phyloP scores from a whole-genome alignment of 2,888 invertebrate species.

The Drosophila kambysellisi region DNA sequence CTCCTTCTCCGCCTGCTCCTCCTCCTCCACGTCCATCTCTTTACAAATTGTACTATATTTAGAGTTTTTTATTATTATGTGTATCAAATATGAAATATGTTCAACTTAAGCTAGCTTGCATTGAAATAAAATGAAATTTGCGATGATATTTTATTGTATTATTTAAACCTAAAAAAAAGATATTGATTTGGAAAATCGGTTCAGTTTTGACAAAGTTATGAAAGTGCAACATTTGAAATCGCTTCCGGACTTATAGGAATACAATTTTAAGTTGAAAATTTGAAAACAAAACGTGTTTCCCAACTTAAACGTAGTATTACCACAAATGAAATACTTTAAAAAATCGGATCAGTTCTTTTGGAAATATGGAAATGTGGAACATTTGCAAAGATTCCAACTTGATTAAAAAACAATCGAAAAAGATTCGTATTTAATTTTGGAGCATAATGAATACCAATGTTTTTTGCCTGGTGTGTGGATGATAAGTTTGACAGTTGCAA shows the following conservation, averaged over 20 bases:
- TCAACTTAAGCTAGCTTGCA: conserved; percentile 56
- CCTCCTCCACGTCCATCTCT: neutral
- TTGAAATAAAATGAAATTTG: conserved; percentile 57
- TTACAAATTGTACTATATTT: conserved; percentile 39
- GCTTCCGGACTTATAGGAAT: neutral
- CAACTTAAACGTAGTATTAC: too few species aligned
- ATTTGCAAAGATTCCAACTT: neutral
- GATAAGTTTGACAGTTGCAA: conserved; percentile 26
- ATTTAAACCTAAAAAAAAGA: neutral
- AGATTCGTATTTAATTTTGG: neutral
- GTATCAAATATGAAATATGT: conserved; percentile 36
- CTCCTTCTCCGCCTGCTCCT: neutral
- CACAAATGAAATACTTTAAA: neutral
- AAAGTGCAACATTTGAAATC: neutral
- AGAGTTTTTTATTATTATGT: conserved; percentile 41
- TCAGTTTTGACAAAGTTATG: neutral
- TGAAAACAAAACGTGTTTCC: neutral
- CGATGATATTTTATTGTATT: conserved; percentile 17
- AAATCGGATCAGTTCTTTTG: neutral
- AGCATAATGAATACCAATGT: neutral
- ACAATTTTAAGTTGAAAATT: neutral
- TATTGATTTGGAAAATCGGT: neutral
- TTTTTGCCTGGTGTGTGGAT: conserved; percentile 7
- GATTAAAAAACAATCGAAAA: neutral
- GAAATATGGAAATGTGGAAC: neutral